Evolutionary conservation across 2,113 vertebrate species (phyloP).

Genomic region (Tinamus guttatus): DNA sequence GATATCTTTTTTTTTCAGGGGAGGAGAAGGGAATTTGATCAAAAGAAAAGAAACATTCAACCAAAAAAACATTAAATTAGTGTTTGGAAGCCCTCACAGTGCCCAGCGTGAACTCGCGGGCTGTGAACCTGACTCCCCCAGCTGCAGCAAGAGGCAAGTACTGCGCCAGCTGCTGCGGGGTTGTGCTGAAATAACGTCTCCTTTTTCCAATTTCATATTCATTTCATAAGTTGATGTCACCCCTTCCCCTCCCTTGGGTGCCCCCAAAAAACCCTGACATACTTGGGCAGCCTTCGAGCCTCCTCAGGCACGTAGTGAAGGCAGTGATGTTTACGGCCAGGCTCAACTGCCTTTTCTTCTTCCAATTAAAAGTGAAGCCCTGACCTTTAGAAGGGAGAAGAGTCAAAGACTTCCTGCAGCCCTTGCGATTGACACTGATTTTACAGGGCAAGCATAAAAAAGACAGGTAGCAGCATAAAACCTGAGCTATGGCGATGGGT

Average conservation of each 20-base stretch:
- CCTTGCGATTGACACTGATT: slow-evolving; percentile 12
- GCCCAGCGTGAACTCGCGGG: neutral
- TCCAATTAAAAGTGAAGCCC: slow-evolving; percentile 58
- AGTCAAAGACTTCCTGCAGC: slow-evolving; percentile 58
- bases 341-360: slow-evolving; percentile 33
- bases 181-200: neutral
- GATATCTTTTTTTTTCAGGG: neutral
- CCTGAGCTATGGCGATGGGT: slow-evolving; percentile 10
- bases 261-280: neutral
- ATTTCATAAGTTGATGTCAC: neutral
- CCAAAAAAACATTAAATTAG: neutral
- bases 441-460: slow-evolving; percentile 55
- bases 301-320: neutral
- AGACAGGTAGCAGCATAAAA: slow-evolving; percentile 59
- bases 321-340: neutral
- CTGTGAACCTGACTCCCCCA: neutral
- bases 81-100: neutral
- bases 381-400: slow-evolving; percentile 57
- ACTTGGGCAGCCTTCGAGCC: neutral
- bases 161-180: neutral
- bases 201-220: neutral
- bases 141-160: neutral
- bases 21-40: neutral
- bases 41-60: neutral
- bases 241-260: accelerated